Base-by-base conservation (phyloP, 2,888 invertebrate genomes). In the Blastobasis lacticolella region DNA sequence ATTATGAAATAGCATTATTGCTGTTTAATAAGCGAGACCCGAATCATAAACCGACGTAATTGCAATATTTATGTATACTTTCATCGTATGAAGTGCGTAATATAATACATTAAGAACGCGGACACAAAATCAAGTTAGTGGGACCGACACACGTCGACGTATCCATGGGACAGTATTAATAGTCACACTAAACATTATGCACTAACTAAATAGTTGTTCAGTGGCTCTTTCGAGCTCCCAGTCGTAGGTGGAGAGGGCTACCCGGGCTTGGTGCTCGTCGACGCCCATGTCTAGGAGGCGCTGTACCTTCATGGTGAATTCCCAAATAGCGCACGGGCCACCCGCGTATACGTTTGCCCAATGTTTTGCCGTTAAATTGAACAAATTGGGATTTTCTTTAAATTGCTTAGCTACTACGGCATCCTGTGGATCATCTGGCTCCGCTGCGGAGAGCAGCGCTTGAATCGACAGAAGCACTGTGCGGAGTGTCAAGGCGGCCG, bases 331-430 rank as follows among this genome's bases (percentile, higher is more conserved):
- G 10, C 67, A 63, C 50, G 82, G 90, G 86, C 95, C 96, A 67
- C 94, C 95, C 10, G 98, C 99, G 85, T 98, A 99, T 10, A 93
- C 92, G 75, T 94, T 94, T 54, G 98, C 96, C 99, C 99, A 99
- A 89, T 98, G 97, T 71, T 92, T 91, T 38, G 99, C 99, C 37
- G 99, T 99, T 69, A 93, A 87, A 64, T 92, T 90, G 82, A 97
- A 99, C 78, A 98, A 92, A 59, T 93, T 92, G 54, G 92, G 91
- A 72, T 95, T 93, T 66, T 96, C 96, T 89, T 96, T 96, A 84
- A 93, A 99, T 81, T 99, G 99, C 78, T 94, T 95, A 38, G 99
- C 99, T 36, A 99, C 99, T 0, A 99, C 97, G 0, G 97, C 98
- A 82, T 98, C 96, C 75, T 97, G 97, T 1, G 97, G 97, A 85